Base-by-base conservation (phyloP, 2,797 vertebrate genomes). In the Margarornis squamiger region DNA sequence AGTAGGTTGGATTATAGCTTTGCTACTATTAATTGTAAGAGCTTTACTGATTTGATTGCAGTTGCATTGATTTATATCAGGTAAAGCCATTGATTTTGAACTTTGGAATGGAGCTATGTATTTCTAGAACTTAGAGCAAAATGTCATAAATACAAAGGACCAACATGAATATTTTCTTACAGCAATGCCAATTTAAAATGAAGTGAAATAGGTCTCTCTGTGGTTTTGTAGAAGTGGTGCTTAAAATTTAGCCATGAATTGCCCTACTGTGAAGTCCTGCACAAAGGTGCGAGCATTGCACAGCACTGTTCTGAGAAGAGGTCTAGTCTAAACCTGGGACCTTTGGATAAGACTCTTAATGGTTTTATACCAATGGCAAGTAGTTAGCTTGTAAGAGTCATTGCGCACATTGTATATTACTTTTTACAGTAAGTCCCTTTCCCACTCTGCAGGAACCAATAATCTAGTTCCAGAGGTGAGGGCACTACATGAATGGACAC, bases 1-100 rank as follows among this genome's bases (percentile, higher is more conserved):
- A 78, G 48, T 75, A 83, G 72, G 30, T 83, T 55, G 70, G 58
- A 46, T 91, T 75, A 46, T 77, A 91, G 61, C 38, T 87, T 83
- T 74, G 46, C 72, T 92, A 7, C 52, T 90, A 55, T 86, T 95
- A 91, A 88, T 93, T 95, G 36, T 46, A 73, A 52, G 76, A 87
- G 71, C 41, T 89, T 81, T 71, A 62, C 80, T 65, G 72, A 76
- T 76, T 88, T 91, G 87, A 86, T 90, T 91, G 85, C 68, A 57
- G 85, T 83, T 91, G 61, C 55, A 39, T 72, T 92, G 96, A 92
- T 92, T 94, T 93, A 52, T 76, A 55, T 45, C 59, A 59, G 48
- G 76, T 76, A 72, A 83, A 55, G 78, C 61, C 26, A 74, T 61
- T 74, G 79, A 88, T 93, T 92, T 67, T 89, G 67, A 88, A 73